Conservation (phyloP, 2,888 invertebrate species). For the Prostheceraeus crozeri region DNA sequence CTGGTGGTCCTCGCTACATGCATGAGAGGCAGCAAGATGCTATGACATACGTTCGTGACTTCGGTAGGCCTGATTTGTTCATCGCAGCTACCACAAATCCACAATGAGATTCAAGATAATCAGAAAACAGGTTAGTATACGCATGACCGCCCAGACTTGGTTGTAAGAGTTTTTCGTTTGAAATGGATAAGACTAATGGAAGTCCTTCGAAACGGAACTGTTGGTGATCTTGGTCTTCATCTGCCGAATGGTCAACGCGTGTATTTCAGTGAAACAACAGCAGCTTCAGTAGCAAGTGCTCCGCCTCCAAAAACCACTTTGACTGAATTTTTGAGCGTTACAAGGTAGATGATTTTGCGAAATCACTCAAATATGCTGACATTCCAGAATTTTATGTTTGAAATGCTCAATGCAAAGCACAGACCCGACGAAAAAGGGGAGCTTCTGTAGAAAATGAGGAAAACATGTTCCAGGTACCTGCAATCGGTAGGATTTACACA, state of each 20-base stretch:
- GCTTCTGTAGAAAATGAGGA: too few relatives aligned
- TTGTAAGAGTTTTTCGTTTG: conserved; percentile 39
- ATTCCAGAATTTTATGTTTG: conserved; percentile 42
- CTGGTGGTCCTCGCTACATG: conserved; percentile 51
- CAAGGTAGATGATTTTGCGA: conserved; percentile 37
- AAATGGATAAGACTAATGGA: conserved; percentile 37
- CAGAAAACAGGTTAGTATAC: conserved; percentile 34
- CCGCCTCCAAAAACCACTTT: too few relatives aligned
- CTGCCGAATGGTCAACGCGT: conserved; percentile 43
- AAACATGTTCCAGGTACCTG: too few relatives aligned
- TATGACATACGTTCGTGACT: conserved; percentile 56
- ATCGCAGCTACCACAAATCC: conserved; percentile 42
- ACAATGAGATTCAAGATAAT: conserved; percentile 38
- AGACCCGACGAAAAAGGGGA: too few relatives aligned
- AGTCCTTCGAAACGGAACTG: conserved; percentile 39
- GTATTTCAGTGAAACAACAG: too few relatives aligned
- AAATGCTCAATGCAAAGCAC: too few relatives aligned
- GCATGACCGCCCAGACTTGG: conserved; percentile 36
- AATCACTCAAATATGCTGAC: conserved; percentile 38
- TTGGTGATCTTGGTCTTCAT: conserved; percentile 43
- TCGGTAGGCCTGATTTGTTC: conserved; percentile 57
- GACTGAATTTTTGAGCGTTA: too few relatives aligned
- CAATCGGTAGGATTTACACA: conserved; percentile 43
- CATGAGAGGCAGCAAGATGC: conserved; percentile 55
- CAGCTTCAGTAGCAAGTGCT: too few relatives aligned